Conservation (phyloP, 2,888 invertebrate species). For the Cantharis flavilabris region DNA sequence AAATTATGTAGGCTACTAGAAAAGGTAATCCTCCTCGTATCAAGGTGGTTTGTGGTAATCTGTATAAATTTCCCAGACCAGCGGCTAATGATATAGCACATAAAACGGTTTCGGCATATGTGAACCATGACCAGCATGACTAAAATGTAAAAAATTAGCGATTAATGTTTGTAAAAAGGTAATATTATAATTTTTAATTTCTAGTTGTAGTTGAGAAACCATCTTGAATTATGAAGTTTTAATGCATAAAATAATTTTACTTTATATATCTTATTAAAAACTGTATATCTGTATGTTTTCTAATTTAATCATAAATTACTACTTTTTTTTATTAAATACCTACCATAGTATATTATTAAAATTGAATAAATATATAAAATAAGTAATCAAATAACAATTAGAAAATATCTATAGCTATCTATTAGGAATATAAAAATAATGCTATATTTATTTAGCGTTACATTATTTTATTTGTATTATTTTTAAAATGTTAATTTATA, state of each 20-base stretch:
- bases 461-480: no score
- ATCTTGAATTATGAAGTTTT: not conserved
- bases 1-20: slow-evolving; percentile 58
- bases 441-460: no score
- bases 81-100: slow-evolving; percentile 63
- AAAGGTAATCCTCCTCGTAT: slow-evolving; percentile 65
- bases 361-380: not conserved
- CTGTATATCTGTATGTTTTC: not conserved
- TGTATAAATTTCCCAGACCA: slow-evolving; percentile 62
- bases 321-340: not conserved
- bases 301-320: not conserved
- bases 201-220: not conserved
- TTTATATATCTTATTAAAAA: not conserved
- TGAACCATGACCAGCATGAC: slow-evolving; percentile 53
- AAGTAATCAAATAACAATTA: not conserved
- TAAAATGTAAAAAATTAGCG: slow-evolving; percentile 41
- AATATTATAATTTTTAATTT: not conserved
- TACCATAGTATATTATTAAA: not conserved
- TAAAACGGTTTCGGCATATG: slow-evolving; percentile 53
- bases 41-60: slow-evolving; percentile 63
- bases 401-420: not conserved
- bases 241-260: not conserved
- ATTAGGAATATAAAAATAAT: not conserved
- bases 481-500: no score
- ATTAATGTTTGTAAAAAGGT: not conserved